phyloP scores from a whole-genome alignment of 2,113 vertebrate genomes.

The Anoura caudifer region DNA sequence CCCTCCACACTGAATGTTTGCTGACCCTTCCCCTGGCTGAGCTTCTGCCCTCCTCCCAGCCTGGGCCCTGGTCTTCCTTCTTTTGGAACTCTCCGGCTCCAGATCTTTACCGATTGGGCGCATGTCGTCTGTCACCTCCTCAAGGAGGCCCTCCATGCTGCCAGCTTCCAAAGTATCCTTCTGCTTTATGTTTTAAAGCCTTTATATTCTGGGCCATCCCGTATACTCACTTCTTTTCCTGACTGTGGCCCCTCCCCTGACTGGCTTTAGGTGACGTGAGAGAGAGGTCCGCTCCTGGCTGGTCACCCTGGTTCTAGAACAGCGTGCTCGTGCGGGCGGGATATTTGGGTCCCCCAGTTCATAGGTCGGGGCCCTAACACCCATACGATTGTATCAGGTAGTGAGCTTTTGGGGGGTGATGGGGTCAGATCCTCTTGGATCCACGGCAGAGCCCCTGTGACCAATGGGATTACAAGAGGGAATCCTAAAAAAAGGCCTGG shows the following conservation, averaged over 20 bases:
- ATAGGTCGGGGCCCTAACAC: too few species aligned
- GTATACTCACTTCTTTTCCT: too few species aligned
- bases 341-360: neutral
- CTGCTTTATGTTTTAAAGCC: neutral
- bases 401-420: neutral
- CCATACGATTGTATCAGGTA: neutral
- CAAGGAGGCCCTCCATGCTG: neutral
- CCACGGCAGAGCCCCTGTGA: neutral
- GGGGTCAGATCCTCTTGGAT: neutral
- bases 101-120: neutral
- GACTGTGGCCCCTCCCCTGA: neutral
- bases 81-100: neutral
- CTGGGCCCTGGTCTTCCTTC: neutral
- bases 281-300: neutral
- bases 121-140: neutral
- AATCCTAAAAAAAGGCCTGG: too few species aligned
- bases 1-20: neutral
- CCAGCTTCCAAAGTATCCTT: neutral
- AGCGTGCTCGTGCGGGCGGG: neutral
- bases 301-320: neutral
- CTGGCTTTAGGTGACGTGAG: too few species aligned
- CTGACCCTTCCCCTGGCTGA: too few species aligned
- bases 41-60: neutral
- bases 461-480: too few species aligned
- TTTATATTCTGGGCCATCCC: neutral